Evolutionary conservation across 2,113 vertebrate species (phyloP), one percentile per base, ranked within the genome.

Genomic region (Rhabdornis inornatus): DNA sequence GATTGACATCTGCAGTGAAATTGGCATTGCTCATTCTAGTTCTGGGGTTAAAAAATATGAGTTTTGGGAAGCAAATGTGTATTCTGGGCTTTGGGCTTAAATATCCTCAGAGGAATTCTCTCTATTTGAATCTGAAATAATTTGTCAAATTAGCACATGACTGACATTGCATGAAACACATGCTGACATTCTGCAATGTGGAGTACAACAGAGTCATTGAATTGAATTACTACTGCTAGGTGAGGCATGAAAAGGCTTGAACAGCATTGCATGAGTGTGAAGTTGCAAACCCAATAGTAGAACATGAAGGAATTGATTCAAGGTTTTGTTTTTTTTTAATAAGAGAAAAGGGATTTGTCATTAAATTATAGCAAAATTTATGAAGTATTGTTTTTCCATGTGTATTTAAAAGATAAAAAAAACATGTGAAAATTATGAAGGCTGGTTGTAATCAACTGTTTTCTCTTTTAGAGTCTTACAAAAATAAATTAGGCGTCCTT

Each of bases 131-230:
- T 96, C 86, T 95, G 92, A 96, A 96, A 96, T 95, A 94, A 96
- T 96, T 96, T 97, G 94, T 97, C 96, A 97, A 96, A 96, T 96
- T 94, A 96, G 89, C 74, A 69, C 95, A 92, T 92, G 94, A 97
- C 65, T 96, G 97, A 94, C 96, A 83, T 66, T 91, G 87, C 91
- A 83, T 92, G 95, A 96, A 97, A 97, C 83, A 76, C 70, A 33
- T 91, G 92, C 76, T 96, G 96, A 96, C 95, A 95, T 65, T 87
- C 50, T 57, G 72, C 89, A 89, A 57, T 66, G 87, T 47, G 60
- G 76, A 92, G 84, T 94, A 96, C 96, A 97, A 97, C 94, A 85
- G 87, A 96, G 82, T 90, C 89, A 95, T 96, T 97, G 96, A 97
- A 94, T 81, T 96, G 96, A 95, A 94, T 96, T 95, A 83, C 93